Evolutionary conservation across 2,888 invertebrate species (phyloP), one percentile per base, ranked within the genome.

Genomic region (Xestoiulus laeticollis): DNA sequence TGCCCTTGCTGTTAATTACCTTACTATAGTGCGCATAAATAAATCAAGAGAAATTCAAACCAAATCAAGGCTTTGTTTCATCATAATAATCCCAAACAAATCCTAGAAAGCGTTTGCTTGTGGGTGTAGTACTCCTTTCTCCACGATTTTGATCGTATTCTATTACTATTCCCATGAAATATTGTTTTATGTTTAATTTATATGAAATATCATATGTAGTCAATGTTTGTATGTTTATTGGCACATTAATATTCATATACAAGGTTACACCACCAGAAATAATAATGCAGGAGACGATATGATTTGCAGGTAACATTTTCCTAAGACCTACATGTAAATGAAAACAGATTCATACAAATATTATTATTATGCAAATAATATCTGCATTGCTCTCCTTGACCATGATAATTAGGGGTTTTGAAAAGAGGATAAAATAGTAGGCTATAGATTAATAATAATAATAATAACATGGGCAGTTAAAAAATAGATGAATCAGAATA

Each of bases 191-290:
- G 78, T 12, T 78, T 87, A 19, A 85, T 6, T 78, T 1, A 12
- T 78, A 26, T 78, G 14, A 19, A 78, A 78, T 78, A 30, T 8
- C 14, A 14, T 78, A 30, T 78, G 78, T 78, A 78, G 78, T 78
- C 78, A 78, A 78, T 78, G 78, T 78, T 78, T 78, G 78, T 78
- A 78, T 78, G 78, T 78, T 78, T 78, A 78, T 78, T 78, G 78
- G 78, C 78, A 78, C 78, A 78, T 78, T 78, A 78, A 78, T 78
- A 78, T 78, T 30, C 78, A 78, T 78, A 78, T 10, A 22, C 5
- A 19, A 78, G 1, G 78, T 78, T 78, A 78, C 78, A 78, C 78
- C 78, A 78, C 78, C 78, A 78, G 10, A 78, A 78, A 30, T 78
- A 78, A 78, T 78, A 78, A 78, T 78, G 78, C 78, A 78, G 78